Evolutionary conservation across 2,113 vertebrate species (phyloP), one percentile per base, ranked within the genome.

Genomic region (Physeter macrocephalus): DNA sequence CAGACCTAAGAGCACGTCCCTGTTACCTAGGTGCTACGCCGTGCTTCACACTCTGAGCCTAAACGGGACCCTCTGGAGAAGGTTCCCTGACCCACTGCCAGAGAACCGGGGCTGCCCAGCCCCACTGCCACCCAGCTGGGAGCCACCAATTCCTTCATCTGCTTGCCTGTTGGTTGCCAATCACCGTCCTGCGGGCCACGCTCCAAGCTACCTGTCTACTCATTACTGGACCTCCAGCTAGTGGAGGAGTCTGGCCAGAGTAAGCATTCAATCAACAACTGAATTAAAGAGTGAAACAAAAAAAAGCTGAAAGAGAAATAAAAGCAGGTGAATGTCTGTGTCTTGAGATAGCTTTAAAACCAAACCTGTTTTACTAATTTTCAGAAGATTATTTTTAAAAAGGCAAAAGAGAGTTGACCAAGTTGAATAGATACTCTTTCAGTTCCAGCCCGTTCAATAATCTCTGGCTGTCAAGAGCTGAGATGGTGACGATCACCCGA

Each of bases 61-160:
- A 59, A 74, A 2, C 29, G 12, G 1, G 1, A n/a, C 31, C 54
- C 29, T 25, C 0, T 23, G 57, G 17, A 46, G 18, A 64, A 10
- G 12, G 12, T 21, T 62, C 29, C 62, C 23, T 41, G 27, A 36
- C 34, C 46, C 31, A 13, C 4, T 21, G 54, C 41, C 39, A 4
- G 8, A 46, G n/a, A 20, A 64, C 39, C 4, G 4, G 15, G 39
- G 17, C 3, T n/a, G n/a, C 77, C 34, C 29, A 81, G n/a, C 10
- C 14, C 6, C 3, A 1, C 4, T 10, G 25, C 15, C 13, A 9
- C 15, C 12, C 13, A 10, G 5, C 43, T 5, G n/a, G 15, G 4
- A 61, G 25, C 39, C 10, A 14, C 18, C 5, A 0, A 1, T 62
- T 9, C 41, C 34, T 6, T 34, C 23, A 36, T 57, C 41, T 20